Evolutionary conservation across 2,113 vertebrate species (phyloP).

Genomic region (Theristicus caerulescens): DNA sequence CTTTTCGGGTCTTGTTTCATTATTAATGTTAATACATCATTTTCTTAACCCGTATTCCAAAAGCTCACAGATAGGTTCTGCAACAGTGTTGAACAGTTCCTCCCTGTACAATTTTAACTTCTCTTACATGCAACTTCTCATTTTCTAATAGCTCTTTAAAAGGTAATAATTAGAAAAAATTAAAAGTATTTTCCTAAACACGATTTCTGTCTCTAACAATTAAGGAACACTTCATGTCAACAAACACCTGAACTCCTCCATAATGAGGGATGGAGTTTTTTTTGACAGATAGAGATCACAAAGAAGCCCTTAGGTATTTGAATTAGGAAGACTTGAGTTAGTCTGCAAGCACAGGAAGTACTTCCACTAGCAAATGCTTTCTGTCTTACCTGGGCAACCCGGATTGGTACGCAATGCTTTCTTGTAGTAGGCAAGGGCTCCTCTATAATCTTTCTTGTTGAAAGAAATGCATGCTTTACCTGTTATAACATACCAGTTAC

Average conservation of each 20-base stretch:
- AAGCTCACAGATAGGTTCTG: background rate
- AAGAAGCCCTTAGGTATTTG: background rate
- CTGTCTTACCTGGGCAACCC: slow-evolving; percentile 90
- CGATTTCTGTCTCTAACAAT: background rate
- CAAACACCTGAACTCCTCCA: background rate
- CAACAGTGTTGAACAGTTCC: background rate
- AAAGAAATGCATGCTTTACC: slow-evolving; percentile 99
- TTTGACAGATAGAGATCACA: background rate
- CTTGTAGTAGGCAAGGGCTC: slow-evolving; percentile 97
- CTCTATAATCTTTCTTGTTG: slow-evolving; percentile 98
- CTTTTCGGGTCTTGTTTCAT: background rate
- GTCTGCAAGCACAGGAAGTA: background rate
- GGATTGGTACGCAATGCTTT: slow-evolving; percentile 97
- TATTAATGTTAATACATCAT: background rate
- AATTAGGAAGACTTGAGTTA: background rate
- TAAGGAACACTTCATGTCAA: background rate
- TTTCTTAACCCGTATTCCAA: background rate
- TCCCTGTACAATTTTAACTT: background rate
- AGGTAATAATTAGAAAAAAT: background rate
- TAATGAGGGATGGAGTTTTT: fast-evolving
- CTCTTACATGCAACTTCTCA: background rate
- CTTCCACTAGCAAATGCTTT: background rate
- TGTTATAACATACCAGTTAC: slow-evolving; percentile 47
- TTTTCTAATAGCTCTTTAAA: background rate
- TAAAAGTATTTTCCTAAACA: background rate